Percentiles rank a stretch among this genome's conserved stretches.
Evolutionary conservation across 2,888 invertebrate genomes (phyloP).

Genomic region (Teleogryllus oceanicus): DNA sequence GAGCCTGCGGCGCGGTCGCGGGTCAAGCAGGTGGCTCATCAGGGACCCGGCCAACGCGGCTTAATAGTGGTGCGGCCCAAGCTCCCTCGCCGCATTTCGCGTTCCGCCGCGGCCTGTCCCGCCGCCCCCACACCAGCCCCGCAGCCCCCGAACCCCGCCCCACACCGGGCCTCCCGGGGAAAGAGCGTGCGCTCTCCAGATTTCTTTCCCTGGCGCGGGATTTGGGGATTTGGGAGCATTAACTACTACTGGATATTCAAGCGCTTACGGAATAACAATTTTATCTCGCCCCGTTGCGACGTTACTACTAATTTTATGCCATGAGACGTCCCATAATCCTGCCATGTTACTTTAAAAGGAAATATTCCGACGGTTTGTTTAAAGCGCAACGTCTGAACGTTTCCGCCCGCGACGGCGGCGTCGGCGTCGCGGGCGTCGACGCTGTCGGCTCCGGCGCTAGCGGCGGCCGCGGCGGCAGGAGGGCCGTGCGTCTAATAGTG

Average conservation of each 20-base stretch:
- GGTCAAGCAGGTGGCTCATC: constrained; percentile 1
- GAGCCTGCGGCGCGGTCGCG: not conserved
- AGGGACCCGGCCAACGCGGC: not conserved
- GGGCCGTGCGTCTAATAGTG: constrained; percentile 6
- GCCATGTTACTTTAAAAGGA: not conserved
- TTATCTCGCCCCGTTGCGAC: constrained; percentile 6
- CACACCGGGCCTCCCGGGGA: not conserved
- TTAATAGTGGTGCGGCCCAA: not conserved
- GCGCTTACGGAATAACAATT: constrained; percentile 1
- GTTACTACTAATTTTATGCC: constrained; percentile 7
- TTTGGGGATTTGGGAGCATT: constrained; percentile 6
- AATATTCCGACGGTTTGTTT: not conserved
- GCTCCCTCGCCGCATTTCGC: constrained; percentile 10
- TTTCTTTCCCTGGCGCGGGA: not conserved
- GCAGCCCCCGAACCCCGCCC: not conserved
- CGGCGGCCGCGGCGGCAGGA: no score
- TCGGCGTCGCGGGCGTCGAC: no score
- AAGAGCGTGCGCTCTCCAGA: not conserved
- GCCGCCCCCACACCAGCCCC: not conserved
- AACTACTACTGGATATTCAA: constrained; percentile 9
- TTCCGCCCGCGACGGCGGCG: not conserved
- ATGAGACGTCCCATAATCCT: not conserved
- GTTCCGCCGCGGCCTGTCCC: not conserved
- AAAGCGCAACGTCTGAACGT: not conserved
- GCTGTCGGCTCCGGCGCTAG: no score